Percentiles rank a stretch among this genome's conserved stretches.
These are phyloP conservation scores for Tenthredo distinguenda DNA, from an alignment of 2,888 invertebrate genomes.

Conservation along the genomic window DNA sequence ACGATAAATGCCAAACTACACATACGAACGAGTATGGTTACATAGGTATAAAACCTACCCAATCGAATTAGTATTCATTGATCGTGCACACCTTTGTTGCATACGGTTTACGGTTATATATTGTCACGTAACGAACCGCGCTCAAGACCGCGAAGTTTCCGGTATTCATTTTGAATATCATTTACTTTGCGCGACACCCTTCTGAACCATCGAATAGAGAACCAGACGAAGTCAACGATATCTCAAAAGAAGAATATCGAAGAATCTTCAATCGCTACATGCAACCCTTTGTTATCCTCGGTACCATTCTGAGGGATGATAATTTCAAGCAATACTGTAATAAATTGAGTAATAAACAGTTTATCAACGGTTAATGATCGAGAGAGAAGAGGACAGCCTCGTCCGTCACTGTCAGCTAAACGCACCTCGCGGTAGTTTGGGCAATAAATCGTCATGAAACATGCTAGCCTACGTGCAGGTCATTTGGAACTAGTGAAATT, in stretches of 20 bases:
- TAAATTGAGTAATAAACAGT: neutral
- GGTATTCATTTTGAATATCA: conserved; percentile 28
- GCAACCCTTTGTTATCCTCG: neutral
- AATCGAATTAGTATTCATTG: conserved; percentile 42
- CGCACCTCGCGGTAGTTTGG: neutral
- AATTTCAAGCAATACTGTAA: neutral
- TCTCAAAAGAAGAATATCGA: neutral
- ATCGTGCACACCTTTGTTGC: conserved; percentile 36
- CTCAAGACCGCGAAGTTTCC: neutral
- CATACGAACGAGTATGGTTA: neutral
- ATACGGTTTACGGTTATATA: conserved; percentile 1
- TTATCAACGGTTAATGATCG: conserved; percentile 26
- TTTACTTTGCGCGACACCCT: neutral
- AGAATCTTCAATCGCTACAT: neutral
- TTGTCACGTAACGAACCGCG: conserved; percentile 19
- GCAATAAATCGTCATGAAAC: conserved; percentile 20
- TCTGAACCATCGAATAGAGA: neutral
- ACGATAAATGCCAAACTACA: conserved; percentile 25
- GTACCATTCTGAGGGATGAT: neutral
- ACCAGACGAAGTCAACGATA: neutral
- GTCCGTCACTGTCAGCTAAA: conserved; percentile 9
- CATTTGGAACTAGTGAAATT: neutral
- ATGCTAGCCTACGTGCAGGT: neutral
- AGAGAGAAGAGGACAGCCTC: neutral
- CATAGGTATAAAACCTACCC: neutral